Evolutionary conservation across 2,797 vertebrate species (phyloP).

Genomic region (Peromyscus aztecus): DNA sequence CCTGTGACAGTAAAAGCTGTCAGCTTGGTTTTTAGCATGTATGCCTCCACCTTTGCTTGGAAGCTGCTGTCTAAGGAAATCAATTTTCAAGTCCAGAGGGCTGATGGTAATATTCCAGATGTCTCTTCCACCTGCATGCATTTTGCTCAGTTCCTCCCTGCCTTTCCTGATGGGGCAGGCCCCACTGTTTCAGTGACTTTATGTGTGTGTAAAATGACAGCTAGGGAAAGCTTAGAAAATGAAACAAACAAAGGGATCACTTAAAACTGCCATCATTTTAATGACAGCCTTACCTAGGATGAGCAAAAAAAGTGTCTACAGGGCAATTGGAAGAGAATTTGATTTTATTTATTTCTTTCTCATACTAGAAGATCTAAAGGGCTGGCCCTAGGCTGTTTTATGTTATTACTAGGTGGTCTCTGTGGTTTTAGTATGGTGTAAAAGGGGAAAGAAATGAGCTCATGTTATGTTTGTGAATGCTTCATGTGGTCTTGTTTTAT

Average conservation of each 20-base stretch:
- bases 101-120: conserved; percentile 72
- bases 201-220: conserved; percentile 62
- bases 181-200: conserved; percentile 58
- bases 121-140: conserved; percentile 58
- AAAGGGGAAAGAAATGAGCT: conserved; percentile 56
- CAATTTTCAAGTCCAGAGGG: conserved; percentile 62
- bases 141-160: conserved; percentile 49
- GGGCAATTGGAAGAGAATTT: conserved; percentile 70
- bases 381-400: conserved; percentile 70
- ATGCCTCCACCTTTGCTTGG: conserved; percentile 46
- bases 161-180: conserved; percentile 56
- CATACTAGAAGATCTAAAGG: conserved; percentile 66
- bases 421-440: conserved; percentile 19
- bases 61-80: conserved; percentile 72
- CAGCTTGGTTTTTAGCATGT: conserved; percentile 43
- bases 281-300: conserved; percentile 52
- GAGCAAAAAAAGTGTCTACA: conserved; percentile 72
- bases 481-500: conserved; percentile 63
- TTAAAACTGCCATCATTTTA: conserved; percentile 68
- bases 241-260: conserved; percentile 71
- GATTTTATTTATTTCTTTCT: conserved; percentile 73
- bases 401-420: conserved; percentile 48
- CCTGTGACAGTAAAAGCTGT: conserved; percentile 67
- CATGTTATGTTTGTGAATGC: conserved; percentile 63
- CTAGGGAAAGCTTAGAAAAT: conserved; percentile 65